A percentile compares a stretch with the other conserved stretches of the same genome.
These are phyloP conservation scores for Trematomus bernacchii DNA, from an alignment of 2,797 vertebrate species.

Conservation along the genomic window DNA sequence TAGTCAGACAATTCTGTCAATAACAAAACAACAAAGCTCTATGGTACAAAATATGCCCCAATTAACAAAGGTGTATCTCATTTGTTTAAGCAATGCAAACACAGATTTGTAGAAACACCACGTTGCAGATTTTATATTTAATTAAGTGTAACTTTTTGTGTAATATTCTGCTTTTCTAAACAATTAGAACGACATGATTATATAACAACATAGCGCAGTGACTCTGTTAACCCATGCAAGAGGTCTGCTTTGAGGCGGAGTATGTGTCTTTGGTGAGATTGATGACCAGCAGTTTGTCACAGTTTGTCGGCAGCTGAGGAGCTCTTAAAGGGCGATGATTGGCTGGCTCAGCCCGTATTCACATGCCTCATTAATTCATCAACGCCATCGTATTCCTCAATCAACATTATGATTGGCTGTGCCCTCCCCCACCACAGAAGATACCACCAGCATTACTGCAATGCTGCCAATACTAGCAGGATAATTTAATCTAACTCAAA, in stretches of 20 bases:
- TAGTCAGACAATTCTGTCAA: too few relatives aligned
- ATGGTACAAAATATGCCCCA: neutral
- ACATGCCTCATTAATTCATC: slow-evolving; percentile 79
- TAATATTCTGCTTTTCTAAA: slow-evolving; percentile 8
- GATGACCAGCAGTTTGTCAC: slow-evolving; percentile 71
- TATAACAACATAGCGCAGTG: slow-evolving; percentile 39
- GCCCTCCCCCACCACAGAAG: slow-evolving; percentile 18
- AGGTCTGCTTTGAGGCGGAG: slow-evolving; percentile 21
- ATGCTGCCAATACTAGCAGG: slow-evolving; percentile 21
- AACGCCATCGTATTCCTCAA: slow-evolving; percentile 58
- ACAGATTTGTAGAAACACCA: rapidly evolving
- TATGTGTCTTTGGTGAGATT: slow-evolving; percentile 59
- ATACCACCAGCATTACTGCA: neutral
- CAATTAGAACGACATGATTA: slow-evolving; percentile 11
- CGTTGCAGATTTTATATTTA: neutral
- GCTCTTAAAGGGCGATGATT: slow-evolving; percentile 70
- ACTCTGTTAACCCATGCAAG: slow-evolving; percentile 22
- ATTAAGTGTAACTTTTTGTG: neutral
- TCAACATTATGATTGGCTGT: slow-evolving; percentile 69
- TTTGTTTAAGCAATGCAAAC: neutral
- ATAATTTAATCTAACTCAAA: slow-evolving; percentile 14
- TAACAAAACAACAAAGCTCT: neutral
- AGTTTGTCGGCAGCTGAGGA: slow-evolving; percentile 63
- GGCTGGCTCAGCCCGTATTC: slow-evolving; percentile 58
- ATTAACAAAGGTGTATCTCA: neutral